Evolutionary conservation across 2,888 invertebrate species (phyloP).

Genomic region (Acanthosepion pharaonis): DNA sequence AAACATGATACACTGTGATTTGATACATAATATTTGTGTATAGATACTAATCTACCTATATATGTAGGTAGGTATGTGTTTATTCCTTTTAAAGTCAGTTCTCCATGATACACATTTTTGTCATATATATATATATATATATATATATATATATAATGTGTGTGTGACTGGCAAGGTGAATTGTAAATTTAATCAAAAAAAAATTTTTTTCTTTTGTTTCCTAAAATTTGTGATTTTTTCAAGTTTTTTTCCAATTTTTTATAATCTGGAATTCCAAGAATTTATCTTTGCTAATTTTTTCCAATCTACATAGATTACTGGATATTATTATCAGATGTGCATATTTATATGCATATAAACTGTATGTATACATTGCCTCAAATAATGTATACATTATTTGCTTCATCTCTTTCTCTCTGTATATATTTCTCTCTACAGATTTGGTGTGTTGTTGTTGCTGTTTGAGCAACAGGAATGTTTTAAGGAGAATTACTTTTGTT

Average conservation of each 20-base stretch:
- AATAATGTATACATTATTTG: background rate
- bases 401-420: background rate
- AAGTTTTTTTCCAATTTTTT: background rate
- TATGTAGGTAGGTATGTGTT: background rate
- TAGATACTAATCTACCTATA: background rate
- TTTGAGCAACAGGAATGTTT: background rate
- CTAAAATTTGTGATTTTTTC: background rate
- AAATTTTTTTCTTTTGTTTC: too few relatives aligned
- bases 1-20: background rate
- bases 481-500: too few relatives aligned
- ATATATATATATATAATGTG: too few relatives aligned
- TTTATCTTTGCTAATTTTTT: background rate
- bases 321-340: background rate
- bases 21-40: background rate
- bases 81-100: background rate
- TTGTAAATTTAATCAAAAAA: too few relatives aligned
- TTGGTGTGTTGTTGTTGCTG: background rate
- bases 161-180: background rate
- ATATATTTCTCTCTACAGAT: slow-evolving; percentile 33
- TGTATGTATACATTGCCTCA: background rate
- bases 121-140: background rate
- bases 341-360: background rate
- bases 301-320: background rate
- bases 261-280: background rate
- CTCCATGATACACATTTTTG: background rate